Percentiles rank a stretch among this genome's conserved stretches.
These are phyloP conservation scores for Ageneiosus marmoratus DNA, from an alignment of 2,113 vertebrate genomes.

Conservation along the genomic window DNA sequence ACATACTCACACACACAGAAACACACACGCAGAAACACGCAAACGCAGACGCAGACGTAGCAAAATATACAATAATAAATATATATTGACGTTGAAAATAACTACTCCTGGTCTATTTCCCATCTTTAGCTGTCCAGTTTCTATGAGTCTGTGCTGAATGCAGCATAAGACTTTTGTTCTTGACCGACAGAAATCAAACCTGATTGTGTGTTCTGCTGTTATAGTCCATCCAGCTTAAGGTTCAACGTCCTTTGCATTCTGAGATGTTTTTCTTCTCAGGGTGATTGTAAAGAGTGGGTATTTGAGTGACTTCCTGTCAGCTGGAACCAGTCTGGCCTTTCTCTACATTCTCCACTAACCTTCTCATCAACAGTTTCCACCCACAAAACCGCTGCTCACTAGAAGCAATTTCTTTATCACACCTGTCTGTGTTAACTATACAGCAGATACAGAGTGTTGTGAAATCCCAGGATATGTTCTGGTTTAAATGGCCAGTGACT, in stretches of 20 bases:
- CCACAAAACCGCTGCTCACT: neutral
- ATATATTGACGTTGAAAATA: neutral
- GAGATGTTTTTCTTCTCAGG: neutral
- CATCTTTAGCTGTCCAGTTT: neutral
- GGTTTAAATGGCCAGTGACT: neutral
- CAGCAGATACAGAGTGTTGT: neutral
- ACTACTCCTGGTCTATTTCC: neutral
- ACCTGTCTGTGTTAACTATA: neutral
- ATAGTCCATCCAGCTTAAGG: no score
- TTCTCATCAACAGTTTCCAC: neutral
- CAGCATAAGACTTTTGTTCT: neutral
- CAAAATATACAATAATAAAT: neutral
- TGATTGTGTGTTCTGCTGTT: neutral
- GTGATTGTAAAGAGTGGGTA: neutral
- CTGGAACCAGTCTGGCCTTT: neutral
- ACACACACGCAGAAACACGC: no score
- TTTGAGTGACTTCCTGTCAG: neutral
- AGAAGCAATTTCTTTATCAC: neutral
- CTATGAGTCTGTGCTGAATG: neutral
- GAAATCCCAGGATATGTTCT: neutral
- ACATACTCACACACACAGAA: no score
- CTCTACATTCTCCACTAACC: neutral
- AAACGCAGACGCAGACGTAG: no score
- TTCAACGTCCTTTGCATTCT: neutral
- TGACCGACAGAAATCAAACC: neutral